phyloP scores from a whole-genome alignment of 2,113 vertebrate genomes.

The Tyto alba region DNA sequence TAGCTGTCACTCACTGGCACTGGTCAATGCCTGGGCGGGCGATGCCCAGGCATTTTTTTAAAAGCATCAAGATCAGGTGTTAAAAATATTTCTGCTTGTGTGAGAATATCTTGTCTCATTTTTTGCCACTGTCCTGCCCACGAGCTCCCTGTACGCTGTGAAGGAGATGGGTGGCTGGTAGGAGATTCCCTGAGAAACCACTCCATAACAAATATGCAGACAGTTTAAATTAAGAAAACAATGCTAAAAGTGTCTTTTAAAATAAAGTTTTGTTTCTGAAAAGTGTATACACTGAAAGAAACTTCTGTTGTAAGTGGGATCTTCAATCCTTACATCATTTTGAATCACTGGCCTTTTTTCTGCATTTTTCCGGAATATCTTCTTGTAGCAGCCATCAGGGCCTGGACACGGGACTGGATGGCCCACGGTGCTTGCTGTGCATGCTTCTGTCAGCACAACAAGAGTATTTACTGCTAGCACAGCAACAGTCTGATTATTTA shows the following conservation, averaged over 20 bases:
- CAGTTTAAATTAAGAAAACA: neutral
- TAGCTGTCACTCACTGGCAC: neutral
- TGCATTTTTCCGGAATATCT: neutral
- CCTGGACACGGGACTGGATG: neutral
- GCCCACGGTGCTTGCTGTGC: neutral
- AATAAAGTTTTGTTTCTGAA: neutral
- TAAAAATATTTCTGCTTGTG: neutral
- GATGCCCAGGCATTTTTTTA: neutral
- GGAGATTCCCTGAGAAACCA: neutral
- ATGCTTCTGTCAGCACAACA: neutral
- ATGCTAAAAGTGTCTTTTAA: neutral
- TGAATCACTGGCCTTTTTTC: neutral
- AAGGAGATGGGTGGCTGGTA: neutral
- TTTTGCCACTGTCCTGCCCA: neutral
- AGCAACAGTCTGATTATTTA: neutral
- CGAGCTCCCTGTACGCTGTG: neutral
- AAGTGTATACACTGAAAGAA: neutral
- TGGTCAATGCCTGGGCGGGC: neutral
- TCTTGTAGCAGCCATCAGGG: neutral
- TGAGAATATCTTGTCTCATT: neutral
- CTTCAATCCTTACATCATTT: neutral
- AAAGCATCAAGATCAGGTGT: neutral
- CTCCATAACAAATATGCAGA: neutral
- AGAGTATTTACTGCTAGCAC: neutral
- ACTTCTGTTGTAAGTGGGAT: neutral